Base-by-base conservation (phyloP, 2,113 vertebrate genomes). In the Ancistrus triradiatus region DNA sequence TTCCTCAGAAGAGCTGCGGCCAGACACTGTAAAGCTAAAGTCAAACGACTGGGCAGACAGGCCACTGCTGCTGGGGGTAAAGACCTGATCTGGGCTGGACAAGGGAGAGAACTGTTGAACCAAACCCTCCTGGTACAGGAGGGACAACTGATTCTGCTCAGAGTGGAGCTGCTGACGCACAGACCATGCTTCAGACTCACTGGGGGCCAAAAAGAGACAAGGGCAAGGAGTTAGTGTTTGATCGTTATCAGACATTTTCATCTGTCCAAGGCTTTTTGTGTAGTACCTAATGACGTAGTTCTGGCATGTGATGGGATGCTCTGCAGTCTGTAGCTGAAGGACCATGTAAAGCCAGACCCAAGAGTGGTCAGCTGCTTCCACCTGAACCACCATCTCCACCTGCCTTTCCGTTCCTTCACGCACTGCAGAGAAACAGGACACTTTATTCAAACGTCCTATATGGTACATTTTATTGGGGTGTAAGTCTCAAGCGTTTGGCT, bases 331-430 rank as follows among this genome's bases (percentile, higher is more conserved):
- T 68, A 91, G 81, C 37, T 90, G 90, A 44, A 93, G 83, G 9
- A 93, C 82, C 65, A 91, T 90, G 74, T 94, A 95, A 64, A 93
- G 80, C 92, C 92, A 95, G 28, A 92, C 80, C 92, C 92, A 94
- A 4, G 85, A 84, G 6, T 79, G 69, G 46, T 86, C 80, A 47
- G 84, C 87, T 59, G 88, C 82, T 69, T 94, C 89, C 46, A 94
- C 82, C 6, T 91, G 89, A 55, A 94, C 83, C 49, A 94, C 91
- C 88, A 92, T 90, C 70, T 95, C 92, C 27, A 87, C 85, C 76
- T 90, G 86, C 48, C 83, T 85, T 47, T 93, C 91, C 61, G 87
- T 86, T 59, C 83, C 86, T 24, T 92, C 91, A 40, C 86, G 87
- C 81, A 95, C 93, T 95, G 82, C 60, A 52, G 51, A 68, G 24